Evolutionary conservation across 2,888 invertebrate species (phyloP), one percentile per base, ranked within the genome.

Genomic region (Melipona bicolor): DNA sequence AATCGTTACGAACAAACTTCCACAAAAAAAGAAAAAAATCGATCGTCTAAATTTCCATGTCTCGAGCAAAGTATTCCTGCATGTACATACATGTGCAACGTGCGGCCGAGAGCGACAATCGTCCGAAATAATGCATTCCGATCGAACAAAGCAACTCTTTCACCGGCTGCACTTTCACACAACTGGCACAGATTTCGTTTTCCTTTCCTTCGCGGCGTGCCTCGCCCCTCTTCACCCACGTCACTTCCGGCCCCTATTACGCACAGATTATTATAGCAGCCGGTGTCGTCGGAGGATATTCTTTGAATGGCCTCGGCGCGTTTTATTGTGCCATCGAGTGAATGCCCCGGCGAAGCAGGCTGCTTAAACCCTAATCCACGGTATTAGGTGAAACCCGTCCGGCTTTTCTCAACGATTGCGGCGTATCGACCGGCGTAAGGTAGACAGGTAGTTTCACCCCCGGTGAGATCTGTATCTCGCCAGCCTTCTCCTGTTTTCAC

Each of bases 301-400:
- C 67, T 73, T 69, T 83, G 84, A 86, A 87, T 85, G 76, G 85
- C 79, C 5, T 9, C 84, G 74, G 71, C 81, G 69, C 83, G 87
- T 89, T 75, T 86, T 89, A 91, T 91, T 91, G 91, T 91, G 61
- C 78, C 83, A 68, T 68, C 78, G 59, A 77, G 80, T 89, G 89
- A 89, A 91, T 90, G 83, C 81, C 73, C 77, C 21, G 4, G 19
- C 27, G 72, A 65, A 81, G 84, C 76, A 80, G 88, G 88, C 88
- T 88, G 88, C 76, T 90, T 92, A 90, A 92, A 91, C 91, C 89
- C 89, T 93, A 93, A 94, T 93, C 93, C 92, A 76, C 76, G 76
- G 91, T 86, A 92, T 93, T 93, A 91, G 92, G 91, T 92, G 91
- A 93, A 94, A 93, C 90, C 92, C 91, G 92, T 90, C 89, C 91